These are phyloP conservation scores for Drosophila flavopinicola DNA, from an alignment of 2,888 invertebrate genomes.

Conservation along the genomic window DNA sequence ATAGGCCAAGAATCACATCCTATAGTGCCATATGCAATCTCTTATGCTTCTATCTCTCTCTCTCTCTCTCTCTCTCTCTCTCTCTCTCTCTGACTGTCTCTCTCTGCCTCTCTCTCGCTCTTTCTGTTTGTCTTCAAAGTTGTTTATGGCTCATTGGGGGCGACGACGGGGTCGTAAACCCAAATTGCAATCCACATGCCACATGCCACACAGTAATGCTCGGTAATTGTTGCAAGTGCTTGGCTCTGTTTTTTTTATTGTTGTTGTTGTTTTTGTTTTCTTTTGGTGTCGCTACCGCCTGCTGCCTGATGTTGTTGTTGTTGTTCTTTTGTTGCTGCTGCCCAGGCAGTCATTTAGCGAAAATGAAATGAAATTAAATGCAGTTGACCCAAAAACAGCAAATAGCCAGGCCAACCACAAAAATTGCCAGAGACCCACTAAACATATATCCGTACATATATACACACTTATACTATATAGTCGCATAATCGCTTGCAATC, in stretches of 20 bases:
- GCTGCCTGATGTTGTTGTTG: conserved; percentile 15
- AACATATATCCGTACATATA: conserved; percentile 10
- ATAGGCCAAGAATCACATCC: too few relatives aligned
- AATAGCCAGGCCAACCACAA: conserved; percentile 37
- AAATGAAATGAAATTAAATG: conserved; percentile 72
- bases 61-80: neutral
- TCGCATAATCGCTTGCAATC: conserved; percentile 17
- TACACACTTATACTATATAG: neutral
- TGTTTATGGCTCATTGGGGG: conserved; percentile 33
- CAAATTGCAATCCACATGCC: conserved; percentile 69
- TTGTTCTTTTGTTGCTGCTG: conserved; percentile 29
- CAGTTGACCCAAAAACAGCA: conserved; percentile 70
- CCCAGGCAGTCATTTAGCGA: conserved; percentile 57
- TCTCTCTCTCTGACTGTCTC: conserved; percentile 4
- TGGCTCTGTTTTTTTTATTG: conserved; percentile 6
- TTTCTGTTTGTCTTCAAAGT: neutral
- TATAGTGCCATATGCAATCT: too few relatives aligned
- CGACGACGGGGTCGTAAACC: conserved; percentile 59
- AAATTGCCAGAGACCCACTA: conserved; percentile 36
- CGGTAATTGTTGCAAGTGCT: conserved; percentile 59
- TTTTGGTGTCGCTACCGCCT: conserved; percentile 17
- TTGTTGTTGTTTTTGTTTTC: neutral
- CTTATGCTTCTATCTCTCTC: conserved; percentile 12
- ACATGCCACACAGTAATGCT: conserved; percentile 33
- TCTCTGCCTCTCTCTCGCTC: neutral